phyloP scores from a whole-genome alignment of 2,113 vertebrate species.

The Ariopsis seemanni region DNA sequence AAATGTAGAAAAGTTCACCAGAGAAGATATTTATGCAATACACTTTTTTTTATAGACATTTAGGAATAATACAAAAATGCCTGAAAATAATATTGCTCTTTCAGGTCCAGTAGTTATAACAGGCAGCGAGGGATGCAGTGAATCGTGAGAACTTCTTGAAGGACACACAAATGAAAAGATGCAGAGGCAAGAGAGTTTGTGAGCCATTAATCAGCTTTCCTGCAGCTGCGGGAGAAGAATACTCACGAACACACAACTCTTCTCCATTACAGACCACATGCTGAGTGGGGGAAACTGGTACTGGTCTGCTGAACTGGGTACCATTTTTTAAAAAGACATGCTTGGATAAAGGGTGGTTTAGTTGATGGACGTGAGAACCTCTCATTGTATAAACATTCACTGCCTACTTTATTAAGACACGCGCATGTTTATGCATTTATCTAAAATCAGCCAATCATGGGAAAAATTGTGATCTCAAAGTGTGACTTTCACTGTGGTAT shows the following conservation, averaged over 20 bases:
- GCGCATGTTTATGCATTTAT: too few species aligned
- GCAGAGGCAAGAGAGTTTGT: constrained; percentile 21
- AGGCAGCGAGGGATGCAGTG: not conserved
- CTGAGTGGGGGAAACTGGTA: not conserved
- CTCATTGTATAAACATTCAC: not conserved
- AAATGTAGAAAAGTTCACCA: not conserved
- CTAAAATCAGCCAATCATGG: too few species aligned
- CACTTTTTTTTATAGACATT: not conserved
- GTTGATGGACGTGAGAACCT: not conserved
- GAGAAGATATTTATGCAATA: not conserved
- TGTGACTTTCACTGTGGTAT: too few species aligned
- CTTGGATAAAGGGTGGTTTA: not conserved
- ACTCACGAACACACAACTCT: not conserved
- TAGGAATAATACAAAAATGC: not conserved
- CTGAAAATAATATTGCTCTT: not conserved
- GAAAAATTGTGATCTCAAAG: too few species aligned
- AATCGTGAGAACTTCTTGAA: not conserved
- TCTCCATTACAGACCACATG: constrained; percentile 12
- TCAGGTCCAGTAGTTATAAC: not conserved
- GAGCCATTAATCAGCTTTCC: constrained; percentile 35
- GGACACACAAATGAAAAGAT: not conserved
- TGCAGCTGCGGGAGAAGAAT: constrained; percentile 24
- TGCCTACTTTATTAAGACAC: too few species aligned
- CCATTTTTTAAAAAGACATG: not conserved
- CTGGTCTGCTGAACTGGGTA: not conserved